phyloP scores from a whole-genome alignment of 2,113 vertebrate species.

The Trinectes maculatus region DNA sequence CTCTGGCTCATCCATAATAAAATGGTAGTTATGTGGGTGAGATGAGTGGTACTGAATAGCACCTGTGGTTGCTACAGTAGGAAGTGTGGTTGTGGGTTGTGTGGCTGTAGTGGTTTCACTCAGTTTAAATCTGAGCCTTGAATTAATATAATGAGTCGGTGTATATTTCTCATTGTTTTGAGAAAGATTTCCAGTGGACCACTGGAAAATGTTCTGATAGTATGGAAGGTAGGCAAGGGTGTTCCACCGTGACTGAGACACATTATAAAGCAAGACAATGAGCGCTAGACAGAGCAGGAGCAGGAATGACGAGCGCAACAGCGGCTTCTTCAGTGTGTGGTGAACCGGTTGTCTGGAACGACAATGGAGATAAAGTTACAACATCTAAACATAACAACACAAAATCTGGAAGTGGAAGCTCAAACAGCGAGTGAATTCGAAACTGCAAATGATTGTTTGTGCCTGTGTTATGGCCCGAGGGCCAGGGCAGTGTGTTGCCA shows the following conservation, averaged over 20 bases:
- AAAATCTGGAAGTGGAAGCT: background rate
- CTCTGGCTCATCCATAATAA: conserved; percentile 71
- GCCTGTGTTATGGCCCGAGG: too few relatives aligned
- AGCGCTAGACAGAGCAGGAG: conserved; percentile 17
- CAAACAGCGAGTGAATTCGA: too few relatives aligned
- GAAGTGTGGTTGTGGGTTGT: rapidly evolving
- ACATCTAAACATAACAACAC: background rate
- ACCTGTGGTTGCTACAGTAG: background rate
- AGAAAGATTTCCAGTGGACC: rapidly evolving
- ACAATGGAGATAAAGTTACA: background rate
- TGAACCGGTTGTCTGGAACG: background rate
- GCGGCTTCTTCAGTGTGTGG: conserved; percentile 24
- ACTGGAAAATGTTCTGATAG: conserved; percentile 9
- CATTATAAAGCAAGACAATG: background rate
- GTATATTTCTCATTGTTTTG: too few relatives aligned
- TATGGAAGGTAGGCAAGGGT: background rate
- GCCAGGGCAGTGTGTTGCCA: too few relatives aligned
- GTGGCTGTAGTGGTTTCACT: background rate
- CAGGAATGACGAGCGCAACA: conserved; percentile 16
- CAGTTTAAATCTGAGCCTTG: background rate
- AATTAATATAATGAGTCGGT: too few relatives aligned
- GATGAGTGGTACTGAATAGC: conserved; percentile 47
- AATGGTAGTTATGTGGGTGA: conserved; percentile 76
- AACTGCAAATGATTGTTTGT: too few relatives aligned
- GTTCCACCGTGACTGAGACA: background rate